Base-by-base conservation (phyloP, 35 echinoderm and acorn worm species). In the Lytechinus pictus region DNA sequence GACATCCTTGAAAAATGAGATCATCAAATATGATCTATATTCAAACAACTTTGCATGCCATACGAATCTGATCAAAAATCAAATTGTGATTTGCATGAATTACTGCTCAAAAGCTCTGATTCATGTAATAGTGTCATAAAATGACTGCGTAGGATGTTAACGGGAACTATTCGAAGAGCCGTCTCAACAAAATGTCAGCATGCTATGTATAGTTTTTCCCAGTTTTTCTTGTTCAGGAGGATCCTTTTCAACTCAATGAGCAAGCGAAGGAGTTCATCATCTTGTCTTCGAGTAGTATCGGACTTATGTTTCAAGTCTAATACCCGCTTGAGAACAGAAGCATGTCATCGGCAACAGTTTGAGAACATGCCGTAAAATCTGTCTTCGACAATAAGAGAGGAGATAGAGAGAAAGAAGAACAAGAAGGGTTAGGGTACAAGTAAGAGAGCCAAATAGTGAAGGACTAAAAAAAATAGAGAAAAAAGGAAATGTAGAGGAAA, bases 131-230 rank as follows among this genome's bases (percentile, higher is more conserved):
- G 66, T 79, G 66, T 24, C 66, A 5, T 5, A 79, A 44, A 24
- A 79, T 16, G 66, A 24, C 19, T 79, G 16, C 19, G 19, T 79
- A 16, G 5, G 66, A n/a, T 4, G 21, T 14, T 79, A 79, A 79
- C 16, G 19, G 19, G 66, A 79, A 16, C n/a, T 14, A 4, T 79
- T 79, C 19, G 4, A n/a, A 79, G 66, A 24, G 66, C 66, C 66
- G 21, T 16, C 66, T 79, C 66, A 79, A 3, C 66, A 24, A 79
- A 79, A 79, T 79, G 66, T 79, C 66, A 79, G 66, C 12, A 5
- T 24, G 66, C 66, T 79, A n/a, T 79, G 66, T 79, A 79, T 79
- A 79, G 66, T 79, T 79, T 72, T 71, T 79, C n/a, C 66, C 66
- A 79, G 19, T 79, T 71, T 71, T 24, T 79, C 66, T 79, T n/a